phyloP scores from a whole-genome alignment of 2,113 vertebrate species.

The Phylloscopus trochilus region DNA sequence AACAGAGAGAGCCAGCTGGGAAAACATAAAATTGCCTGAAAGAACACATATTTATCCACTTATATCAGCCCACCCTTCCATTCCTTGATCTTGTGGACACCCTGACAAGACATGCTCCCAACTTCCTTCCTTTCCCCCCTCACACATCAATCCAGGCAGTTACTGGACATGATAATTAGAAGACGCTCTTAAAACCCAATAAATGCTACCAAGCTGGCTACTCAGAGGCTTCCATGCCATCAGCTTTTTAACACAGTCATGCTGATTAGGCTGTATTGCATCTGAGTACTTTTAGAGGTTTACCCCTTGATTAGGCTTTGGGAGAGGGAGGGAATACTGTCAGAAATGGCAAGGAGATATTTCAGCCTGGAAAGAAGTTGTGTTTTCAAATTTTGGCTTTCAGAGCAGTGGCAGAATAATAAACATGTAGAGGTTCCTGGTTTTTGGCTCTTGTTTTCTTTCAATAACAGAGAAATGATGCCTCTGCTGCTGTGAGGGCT shows the following conservation, averaged over 20 bases:
- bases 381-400: not conserved
- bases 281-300: not conserved
- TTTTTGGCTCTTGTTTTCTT: not conserved
- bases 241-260: not conserved
- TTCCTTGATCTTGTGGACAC: not conserved
- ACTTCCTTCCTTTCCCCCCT: not conserved
- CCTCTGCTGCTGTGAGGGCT: not conserved
- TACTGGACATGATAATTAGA: constrained; percentile 32
- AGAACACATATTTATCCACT: not conserved
- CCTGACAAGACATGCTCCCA: not conserved
- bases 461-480: not conserved
- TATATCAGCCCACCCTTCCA: not conserved
- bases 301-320: not conserved
- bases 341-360: not conserved
- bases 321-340: not conserved
- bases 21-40: not conserved
- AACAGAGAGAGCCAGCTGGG: not conserved
- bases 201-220: constrained; percentile 31
- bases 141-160: not conserved
- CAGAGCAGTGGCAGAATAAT: not conserved
- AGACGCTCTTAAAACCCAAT: constrained; percentile 46
- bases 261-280: not conserved
- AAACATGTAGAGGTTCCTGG: not conserved
- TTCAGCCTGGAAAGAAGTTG: not conserved
- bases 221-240: not conserved